These are phyloP conservation scores for Mormyrops attenuatus DNA, from an alignment of 2,797 vertebrate species.

Conservation along the genomic window DNA sequence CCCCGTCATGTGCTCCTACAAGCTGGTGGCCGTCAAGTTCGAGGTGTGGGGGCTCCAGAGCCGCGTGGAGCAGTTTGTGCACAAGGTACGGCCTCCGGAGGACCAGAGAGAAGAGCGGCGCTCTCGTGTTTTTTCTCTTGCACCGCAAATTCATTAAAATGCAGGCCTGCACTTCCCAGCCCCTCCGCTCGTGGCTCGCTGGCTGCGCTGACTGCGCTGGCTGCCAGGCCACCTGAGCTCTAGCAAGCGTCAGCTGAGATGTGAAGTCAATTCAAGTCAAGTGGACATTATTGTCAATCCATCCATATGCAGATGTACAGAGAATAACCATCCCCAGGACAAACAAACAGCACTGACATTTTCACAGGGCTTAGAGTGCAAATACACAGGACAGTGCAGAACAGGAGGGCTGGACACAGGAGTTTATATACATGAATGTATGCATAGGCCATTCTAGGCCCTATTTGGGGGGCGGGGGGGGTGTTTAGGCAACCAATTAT, in stretches of 20 bases:
- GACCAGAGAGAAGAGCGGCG: neutral
- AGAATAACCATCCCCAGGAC: neutral
- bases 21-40: slow-evolving; percentile 95
- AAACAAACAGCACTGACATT: neutral
- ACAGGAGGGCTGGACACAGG: neutral
- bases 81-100: slow-evolving; percentile 74
- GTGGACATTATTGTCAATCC: neutral
- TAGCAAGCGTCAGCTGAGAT: neutral
- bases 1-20: slow-evolving; percentile 98
- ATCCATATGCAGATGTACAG: neutral
- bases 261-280: neutral
- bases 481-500: neutral
- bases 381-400: neutral
- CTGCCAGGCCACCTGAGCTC: neutral
- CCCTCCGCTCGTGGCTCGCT: neutral
- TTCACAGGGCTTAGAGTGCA: neutral
- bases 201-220: too few relatives aligned
- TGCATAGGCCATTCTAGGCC: neutral
- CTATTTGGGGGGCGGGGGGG: neutral
- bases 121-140: neutral
- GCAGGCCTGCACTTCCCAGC: neutral
- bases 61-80: slow-evolving; percentile 95
- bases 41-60: slow-evolving; percentile 99
- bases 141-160: neutral
- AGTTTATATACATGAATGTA: neutral